phyloP scores from a whole-genome alignment of 2,888 invertebrate species.

The Sicus ferrugineus region DNA sequence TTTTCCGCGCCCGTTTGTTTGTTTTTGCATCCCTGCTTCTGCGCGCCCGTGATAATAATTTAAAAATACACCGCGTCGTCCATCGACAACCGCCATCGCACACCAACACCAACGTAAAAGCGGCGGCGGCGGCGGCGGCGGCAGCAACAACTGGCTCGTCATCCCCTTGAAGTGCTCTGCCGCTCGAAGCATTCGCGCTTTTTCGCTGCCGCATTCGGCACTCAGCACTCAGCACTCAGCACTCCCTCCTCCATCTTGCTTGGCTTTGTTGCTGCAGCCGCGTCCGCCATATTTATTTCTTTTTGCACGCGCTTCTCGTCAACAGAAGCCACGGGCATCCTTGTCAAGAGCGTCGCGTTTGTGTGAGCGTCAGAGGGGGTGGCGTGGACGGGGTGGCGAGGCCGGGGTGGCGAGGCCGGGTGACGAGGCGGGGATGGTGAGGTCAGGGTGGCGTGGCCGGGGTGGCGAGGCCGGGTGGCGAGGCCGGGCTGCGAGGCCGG shows the following conservation, averaged over 20 bases:
- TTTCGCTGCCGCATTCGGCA: neutral
- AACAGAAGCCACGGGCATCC: constrained; percentile 19
- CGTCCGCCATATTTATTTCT: constrained; percentile 29
- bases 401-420: neutral
- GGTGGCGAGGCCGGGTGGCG: too few species aligned
- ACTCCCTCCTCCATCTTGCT: constrained; percentile 1
- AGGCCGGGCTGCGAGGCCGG: too few species aligned
- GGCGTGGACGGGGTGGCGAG: neutral
- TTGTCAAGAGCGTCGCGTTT: constrained; percentile 14
- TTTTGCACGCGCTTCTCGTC: constrained; percentile 24
- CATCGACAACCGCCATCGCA: neutral
- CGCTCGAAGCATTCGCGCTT: neutral
- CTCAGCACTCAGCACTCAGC: too few species aligned
- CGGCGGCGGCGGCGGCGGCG: neutral
- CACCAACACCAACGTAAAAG: neutral
- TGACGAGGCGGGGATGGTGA: too few species aligned
- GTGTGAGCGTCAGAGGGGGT: neutral
- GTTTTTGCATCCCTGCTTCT: too few species aligned
- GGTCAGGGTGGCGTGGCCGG: too few species aligned
- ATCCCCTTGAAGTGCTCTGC: neutral
- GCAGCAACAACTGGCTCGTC: neutral
- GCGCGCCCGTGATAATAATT: too few species aligned
- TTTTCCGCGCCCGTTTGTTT: neutral
- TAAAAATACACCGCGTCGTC: neutral
- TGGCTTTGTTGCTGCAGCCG: constrained; percentile 18